These are phyloP conservation scores for Mylabris sibirica DNA, from an alignment of 2,888 invertebrate genomes.

Conservation along the genomic window DNA sequence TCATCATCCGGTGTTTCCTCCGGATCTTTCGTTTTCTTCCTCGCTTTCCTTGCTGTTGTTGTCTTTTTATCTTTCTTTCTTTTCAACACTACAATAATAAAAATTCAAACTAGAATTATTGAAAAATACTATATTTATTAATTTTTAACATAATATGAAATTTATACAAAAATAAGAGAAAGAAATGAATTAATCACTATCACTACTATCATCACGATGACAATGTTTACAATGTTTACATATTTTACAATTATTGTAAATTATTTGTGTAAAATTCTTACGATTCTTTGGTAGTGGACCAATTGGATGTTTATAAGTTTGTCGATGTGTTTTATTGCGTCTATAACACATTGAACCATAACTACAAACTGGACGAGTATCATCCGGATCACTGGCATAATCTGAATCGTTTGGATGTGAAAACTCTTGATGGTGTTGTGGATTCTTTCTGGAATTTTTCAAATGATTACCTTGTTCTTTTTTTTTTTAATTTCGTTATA, in stretches of 20 bases:
- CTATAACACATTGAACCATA: constrained; percentile 68
- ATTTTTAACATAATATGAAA: too few relatives aligned
- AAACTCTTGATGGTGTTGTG: constrained; percentile 66
- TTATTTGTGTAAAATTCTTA: constrained; percentile 6
- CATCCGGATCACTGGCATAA: constrained; percentile 61
- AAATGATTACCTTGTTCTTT: background rate
- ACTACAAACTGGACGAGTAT: constrained; percentile 64
- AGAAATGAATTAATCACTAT: constrained; percentile 31
- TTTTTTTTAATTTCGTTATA: background rate
- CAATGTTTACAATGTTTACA: constrained; percentile 38
- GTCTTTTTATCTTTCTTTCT: background rate
- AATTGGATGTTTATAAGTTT: constrained; percentile 62
- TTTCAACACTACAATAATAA: constrained; percentile 1
- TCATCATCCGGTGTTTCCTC: constrained; percentile 9
- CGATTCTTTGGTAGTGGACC: constrained; percentile 37
- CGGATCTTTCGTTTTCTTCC: constrained; percentile 17
- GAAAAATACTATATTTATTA: constrained; percentile 1
- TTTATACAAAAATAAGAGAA: background rate
- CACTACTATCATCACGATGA: constrained; percentile 42
- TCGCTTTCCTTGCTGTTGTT: constrained; percentile 5
- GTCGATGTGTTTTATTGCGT: constrained; percentile 67
- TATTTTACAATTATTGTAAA: constrained; percentile 33
- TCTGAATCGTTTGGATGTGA: constrained; percentile 73
- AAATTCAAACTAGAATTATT: constrained; percentile 4
- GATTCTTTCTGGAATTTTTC: constrained; percentile 65